Evolutionary conservation across 2,797 vertebrate species (phyloP), one percentile per base, ranked within the genome.

Genomic region (Coracias cyanogaster): DNA sequence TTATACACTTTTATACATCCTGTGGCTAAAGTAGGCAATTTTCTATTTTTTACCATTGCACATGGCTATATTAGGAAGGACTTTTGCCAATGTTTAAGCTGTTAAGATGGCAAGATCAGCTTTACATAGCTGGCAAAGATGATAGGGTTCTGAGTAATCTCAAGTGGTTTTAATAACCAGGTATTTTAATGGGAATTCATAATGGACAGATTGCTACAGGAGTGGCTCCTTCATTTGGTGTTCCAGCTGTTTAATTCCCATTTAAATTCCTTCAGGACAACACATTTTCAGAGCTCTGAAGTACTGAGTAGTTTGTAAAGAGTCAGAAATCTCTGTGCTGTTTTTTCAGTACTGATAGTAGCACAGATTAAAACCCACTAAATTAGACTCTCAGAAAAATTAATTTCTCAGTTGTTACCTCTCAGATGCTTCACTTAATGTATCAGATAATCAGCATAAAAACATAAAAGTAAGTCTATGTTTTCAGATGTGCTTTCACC

Each of bases 171-270:
- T 58, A 87, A 88, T 49, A 81, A 85, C 3, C 49, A 86, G 55
- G 37, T 80, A 74, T 67, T 90, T 86, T 86, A 67, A 26, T 46
- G 46, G 35, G 51, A 87, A 35, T 10, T 10, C 33, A 31, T n/a
- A 84, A 73, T 16, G 33, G 80, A 48, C 57, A 73, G 43, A 15
- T 54, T 82, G 58, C 72, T 84, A 19, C 21, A 45, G 54, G 67
- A 82, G 39, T 41, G 19, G 39, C 37, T 73, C 9, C 2, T 72
- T 57, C 66, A 51, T 72, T 64, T 25, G 6, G 41, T 60, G 49
- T 86, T 93, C 57, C 89, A 96, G 46, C 24, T 93, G 31, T 52
- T 86, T 82, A 64, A 60, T 82, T 89, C 35, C 19, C 58, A 73
- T 61, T 78, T 86, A 82, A 94, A 58, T 54, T 55, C 61, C 43